Evolutionary conservation across 2,113 vertebrate species (phyloP).

Genomic region (Microtus pennsylvanicus): DNA sequence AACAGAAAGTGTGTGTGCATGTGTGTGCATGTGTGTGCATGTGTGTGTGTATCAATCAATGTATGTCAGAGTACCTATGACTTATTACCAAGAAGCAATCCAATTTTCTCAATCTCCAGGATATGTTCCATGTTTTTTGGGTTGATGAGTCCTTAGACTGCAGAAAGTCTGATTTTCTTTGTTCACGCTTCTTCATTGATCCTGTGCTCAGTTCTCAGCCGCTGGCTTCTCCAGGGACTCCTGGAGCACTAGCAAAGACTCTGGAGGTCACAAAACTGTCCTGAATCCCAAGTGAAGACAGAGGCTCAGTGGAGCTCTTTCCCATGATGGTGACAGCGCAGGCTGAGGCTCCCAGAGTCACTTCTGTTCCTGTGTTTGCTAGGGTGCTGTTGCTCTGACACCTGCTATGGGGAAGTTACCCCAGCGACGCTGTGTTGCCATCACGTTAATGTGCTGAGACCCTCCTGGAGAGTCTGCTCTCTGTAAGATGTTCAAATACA

Average conservation of each 20-base stretch:
- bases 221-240: background rate
- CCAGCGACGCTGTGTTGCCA: fast-evolving
- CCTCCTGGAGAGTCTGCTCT: too few species aligned
- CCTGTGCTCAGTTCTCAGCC: background rate
- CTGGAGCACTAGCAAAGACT: background rate
- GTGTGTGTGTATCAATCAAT: background rate
- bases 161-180: background rate
- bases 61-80: background rate
- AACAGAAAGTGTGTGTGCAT: conserved; percentile 58
- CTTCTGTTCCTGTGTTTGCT: background rate
- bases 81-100: background rate
- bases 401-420: background rate
- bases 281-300: background rate
- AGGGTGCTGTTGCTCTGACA: fast-evolving
- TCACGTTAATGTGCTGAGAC: background rate
- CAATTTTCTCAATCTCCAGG: background rate
- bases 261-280: background rate
- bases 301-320: background rate
- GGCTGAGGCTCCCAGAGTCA: background rate
- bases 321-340: too few species aligned
- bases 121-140: background rate
- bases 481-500: background rate
- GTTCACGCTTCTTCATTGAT: background rate
- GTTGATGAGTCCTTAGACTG: background rate
- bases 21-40: background rate